Evolutionary conservation across 2,888 invertebrate genomes (phyloP).

Genomic region (Caenorhabditis auriculariae): DNA sequence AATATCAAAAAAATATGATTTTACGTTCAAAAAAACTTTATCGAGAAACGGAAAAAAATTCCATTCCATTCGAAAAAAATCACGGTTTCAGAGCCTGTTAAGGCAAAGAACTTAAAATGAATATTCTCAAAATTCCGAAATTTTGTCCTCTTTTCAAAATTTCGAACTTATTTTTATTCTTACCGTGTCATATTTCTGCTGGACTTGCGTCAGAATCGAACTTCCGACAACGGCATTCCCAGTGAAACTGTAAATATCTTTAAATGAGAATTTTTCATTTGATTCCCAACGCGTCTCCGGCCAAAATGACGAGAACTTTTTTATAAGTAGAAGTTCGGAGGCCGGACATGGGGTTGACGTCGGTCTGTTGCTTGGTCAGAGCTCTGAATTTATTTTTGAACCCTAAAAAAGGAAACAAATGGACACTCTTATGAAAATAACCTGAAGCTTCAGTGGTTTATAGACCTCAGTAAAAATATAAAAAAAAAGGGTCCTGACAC

Average conservation of each 20-base stretch:
- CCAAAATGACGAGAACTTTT: conserved; percentile 27
- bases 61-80: too few relatives aligned
- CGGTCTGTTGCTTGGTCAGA: conserved; percentile 21
- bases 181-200: conserved; percentile 31
- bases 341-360: conserved; percentile 20
- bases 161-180: neutral
- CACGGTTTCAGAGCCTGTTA: too few relatives aligned
- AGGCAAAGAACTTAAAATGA: too few relatives aligned
- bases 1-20: too few relatives aligned
- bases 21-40: too few relatives aligned
- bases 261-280: neutral
- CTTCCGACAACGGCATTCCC: conserved; percentile 32
- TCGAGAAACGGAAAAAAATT: too few relatives aligned
- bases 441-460: too few relatives aligned
- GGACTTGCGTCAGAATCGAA: conserved; percentile 14
- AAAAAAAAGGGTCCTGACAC: too few relatives aligned
- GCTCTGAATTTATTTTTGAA: too few relatives aligned
- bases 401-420: too few relatives aligned
- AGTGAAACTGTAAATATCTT: conserved; percentile 12
- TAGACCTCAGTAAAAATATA: too few relatives aligned
- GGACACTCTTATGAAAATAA: too few relatives aligned
- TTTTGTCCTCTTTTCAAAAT: neutral
- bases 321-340: conserved; percentile 24
- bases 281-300: conserved; percentile 13
- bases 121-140: neutral